A percentile compares a stretch with the other conserved stretches of the same genome.
These are phyloP conservation scores for Meda fulgida DNA, from an alignment of 2,797 vertebrate species.

Conservation along the genomic window DNA sequence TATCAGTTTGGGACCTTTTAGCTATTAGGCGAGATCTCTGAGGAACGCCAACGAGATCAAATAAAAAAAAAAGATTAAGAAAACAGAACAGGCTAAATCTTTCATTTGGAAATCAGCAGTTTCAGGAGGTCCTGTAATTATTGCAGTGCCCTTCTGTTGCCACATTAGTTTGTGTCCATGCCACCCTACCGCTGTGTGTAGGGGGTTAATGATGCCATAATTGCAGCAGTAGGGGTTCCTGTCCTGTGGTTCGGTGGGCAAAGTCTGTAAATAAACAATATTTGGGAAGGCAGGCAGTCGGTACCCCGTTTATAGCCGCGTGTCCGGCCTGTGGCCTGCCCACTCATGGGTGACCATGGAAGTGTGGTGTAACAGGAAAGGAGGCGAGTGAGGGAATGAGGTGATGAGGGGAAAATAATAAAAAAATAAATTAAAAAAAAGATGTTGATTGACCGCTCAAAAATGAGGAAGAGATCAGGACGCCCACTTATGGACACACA, in stretches of 20 bases:
- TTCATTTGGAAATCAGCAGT: slow-evolving; percentile 46
- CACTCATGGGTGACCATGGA: slow-evolving; percentile 70
- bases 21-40: slow-evolving; percentile 28
- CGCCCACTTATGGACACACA: slow-evolving; percentile 45
- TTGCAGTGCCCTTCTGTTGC: slow-evolving; percentile 31
- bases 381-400: slow-evolving; percentile 37
- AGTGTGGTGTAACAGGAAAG: slow-evolving; percentile 62
- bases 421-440: slow-evolving; percentile 35
- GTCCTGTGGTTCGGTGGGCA: slow-evolving; percentile 76
- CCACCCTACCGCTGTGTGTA: slow-evolving; percentile 56
- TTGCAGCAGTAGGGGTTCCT: slow-evolving; percentile 69
- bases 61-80: background rate
- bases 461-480: slow-evolving; percentile 45
- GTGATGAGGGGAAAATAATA: slow-evolving; percentile 43
- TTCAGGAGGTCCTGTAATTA: slow-evolving; percentile 53
- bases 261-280: slow-evolving; percentile 73
- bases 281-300: slow-evolving; percentile 67
- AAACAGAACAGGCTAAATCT: slow-evolving; percentile 35
- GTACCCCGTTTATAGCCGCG: slow-evolving; percentile 63
- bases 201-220: slow-evolving; percentile 58
- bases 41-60: slow-evolving; percentile 34
- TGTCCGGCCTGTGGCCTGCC: slow-evolving; percentile 59
- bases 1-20: slow-evolving; percentile 27
- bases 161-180: slow-evolving; percentile 42
- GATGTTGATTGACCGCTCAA: slow-evolving; percentile 44